A percentile compares a stretch with the other conserved stretches of the same genome.
Evolutionary conservation across 2,888 invertebrate genomes (phyloP).

Genomic region (Monochamus alternatus): DNA sequence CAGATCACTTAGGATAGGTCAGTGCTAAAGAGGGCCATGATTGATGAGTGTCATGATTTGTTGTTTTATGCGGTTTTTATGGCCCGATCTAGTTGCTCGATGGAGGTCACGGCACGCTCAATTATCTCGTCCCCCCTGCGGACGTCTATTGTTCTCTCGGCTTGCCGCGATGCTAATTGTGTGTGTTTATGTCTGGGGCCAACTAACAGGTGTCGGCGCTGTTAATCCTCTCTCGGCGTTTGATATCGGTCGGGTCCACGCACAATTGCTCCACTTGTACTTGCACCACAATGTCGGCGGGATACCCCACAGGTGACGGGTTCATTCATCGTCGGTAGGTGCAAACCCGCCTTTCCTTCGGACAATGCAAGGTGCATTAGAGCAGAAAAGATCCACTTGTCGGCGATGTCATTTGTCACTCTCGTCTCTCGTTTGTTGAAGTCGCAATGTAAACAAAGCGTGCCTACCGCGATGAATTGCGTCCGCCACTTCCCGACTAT

Average conservation of each 20-base stretch:
- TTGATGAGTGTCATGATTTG: constrained; percentile 64
- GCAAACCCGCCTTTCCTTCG: constrained; percentile 39
- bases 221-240: constrained; percentile 42
- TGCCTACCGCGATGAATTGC: constrained; percentile 45
- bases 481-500: neutral
- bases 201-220: constrained; percentile 50
- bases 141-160: constrained; percentile 50
- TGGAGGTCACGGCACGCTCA: constrained; percentile 57
- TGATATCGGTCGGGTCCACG: constrained; percentile 25
- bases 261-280: constrained; percentile 31
- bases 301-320: constrained; percentile 25
- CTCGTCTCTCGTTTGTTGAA: constrained; percentile 31
- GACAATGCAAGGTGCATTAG: constrained; percentile 45
- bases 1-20: constrained; percentile 65
- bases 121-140: constrained; percentile 50
- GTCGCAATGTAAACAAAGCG: constrained; percentile 49
- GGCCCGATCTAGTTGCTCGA: constrained; percentile 62
- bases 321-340: constrained; percentile 32
- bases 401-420: constrained; percentile 43
- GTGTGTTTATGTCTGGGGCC: constrained; percentile 35
- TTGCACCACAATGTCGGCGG: constrained; percentile 2
- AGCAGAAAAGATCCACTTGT: constrained; percentile 52
- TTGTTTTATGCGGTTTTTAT: constrained; percentile 68
- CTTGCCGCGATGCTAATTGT: constrained; percentile 53
- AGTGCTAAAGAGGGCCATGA: constrained; percentile 58